Percentiles rank a stretch among this genome's conserved stretches.
These are phyloP conservation scores for Druon quercuslanigerum DNA, from an alignment of 1,140 invertebrate species.

Conservation along the genomic window DNA sequence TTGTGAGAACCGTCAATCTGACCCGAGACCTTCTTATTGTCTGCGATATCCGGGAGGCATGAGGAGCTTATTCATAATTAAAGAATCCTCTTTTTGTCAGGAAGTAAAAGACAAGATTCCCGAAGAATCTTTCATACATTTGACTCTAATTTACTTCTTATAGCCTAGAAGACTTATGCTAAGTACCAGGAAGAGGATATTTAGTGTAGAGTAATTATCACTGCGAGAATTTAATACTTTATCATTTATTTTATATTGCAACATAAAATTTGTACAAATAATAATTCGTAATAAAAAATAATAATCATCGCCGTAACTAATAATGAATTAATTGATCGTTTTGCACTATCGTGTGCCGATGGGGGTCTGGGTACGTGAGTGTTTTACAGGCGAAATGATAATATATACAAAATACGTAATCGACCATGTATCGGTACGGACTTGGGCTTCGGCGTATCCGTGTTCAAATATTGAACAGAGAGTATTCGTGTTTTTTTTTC, in stretches of 20 bases:
- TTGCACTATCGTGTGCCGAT: conserved; percentile 12
- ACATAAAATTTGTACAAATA: conserved; percentile 76
- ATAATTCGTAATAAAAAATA: conserved; percentile 69
- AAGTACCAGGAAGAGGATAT: neutral
- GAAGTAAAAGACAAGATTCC: conserved; percentile 2
- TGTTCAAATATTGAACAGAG: conserved; percentile 67
- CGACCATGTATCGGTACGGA: conserved; percentile 39
- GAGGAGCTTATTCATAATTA: conserved; percentile 5
- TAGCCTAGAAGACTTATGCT: neutral
- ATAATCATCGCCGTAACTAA: conserved; percentile 47
- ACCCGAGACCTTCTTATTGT: conserved; percentile 32
- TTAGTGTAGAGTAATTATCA: neutral
- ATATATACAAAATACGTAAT: conserved; percentile 62
- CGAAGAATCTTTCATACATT: neutral
- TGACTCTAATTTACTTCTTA: neutral
- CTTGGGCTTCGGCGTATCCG: conserved; percentile 35
- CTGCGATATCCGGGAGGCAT: conserved; percentile 24
- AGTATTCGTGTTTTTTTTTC: conserved; percentile 48
- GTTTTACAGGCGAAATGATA: conserved; percentile 53
- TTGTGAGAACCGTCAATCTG: neutral
- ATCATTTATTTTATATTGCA: conserved; percentile 74
- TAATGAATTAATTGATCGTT: conserved; percentile 46
- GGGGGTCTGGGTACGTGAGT: conserved; percentile 47
- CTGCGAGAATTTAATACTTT: conserved; percentile 59
- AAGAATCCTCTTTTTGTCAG: neutral